Evolutionary conservation across 1,140 invertebrate species (phyloP).

Genomic region (Neuroterus valhalla): DNA sequence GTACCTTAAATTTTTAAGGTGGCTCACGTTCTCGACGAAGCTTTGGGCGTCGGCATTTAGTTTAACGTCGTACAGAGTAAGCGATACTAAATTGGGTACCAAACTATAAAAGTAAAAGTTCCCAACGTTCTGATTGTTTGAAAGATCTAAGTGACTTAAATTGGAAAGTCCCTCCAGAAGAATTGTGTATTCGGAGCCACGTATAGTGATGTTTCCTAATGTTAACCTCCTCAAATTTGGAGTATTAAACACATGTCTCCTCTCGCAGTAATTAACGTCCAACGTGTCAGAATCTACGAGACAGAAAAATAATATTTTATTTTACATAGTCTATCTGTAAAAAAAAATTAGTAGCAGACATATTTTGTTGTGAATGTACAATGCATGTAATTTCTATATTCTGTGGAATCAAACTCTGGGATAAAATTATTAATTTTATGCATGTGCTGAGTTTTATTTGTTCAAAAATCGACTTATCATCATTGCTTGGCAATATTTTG

Average conservation of each 20-base stretch:
- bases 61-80: constrained; percentile 86
- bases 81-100: constrained; percentile 80
- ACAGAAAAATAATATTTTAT: constrained; percentile 38
- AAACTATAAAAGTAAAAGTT: constrained; percentile 70
- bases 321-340: background rate
- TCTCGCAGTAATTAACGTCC: constrained; percentile 69
- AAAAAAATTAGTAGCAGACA: no score
- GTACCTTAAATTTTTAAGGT: constrained; percentile 67
- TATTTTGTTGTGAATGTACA: no score
- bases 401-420: no score
- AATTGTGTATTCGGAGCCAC: constrained; percentile 73
- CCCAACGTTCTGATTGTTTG: constrained; percentile 78
- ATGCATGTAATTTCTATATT: no score
- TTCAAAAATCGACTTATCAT: no score
- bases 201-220: constrained; percentile 75
- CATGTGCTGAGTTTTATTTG: no score
- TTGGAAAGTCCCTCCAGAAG: constrained; percentile 77
- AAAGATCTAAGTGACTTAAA: constrained; percentile 87
- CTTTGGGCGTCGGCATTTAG: constrained; percentile 48
- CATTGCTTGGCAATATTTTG: no score
- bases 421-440: no score
- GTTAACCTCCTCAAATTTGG: constrained; percentile 81
- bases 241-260: constrained; percentile 78
- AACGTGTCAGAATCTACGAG: constrained; percentile 65
- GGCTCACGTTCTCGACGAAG: constrained; percentile 62